A percentile compares a stretch with the other conserved stretches of the same genome.
These are phyloP conservation scores for Platynereis dumerilii DNA, from an alignment of 2,888 invertebrate genomes.

Conservation along the genomic window DNA sequence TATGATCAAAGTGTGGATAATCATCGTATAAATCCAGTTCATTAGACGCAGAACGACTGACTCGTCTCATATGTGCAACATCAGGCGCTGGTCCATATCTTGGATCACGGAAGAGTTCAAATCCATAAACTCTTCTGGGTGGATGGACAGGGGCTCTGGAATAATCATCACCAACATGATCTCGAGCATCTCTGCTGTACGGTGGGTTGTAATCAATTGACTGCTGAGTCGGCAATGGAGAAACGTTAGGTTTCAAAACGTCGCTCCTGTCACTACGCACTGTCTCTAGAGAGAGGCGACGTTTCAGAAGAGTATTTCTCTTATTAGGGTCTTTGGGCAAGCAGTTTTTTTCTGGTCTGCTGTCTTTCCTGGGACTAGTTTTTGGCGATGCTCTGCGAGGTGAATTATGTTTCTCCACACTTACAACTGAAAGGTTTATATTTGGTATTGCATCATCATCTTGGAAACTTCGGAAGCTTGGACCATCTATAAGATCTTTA, in stretches of 20 bases:
- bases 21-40: neutral
- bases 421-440: constrained; percentile 24
- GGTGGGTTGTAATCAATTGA: too few species aligned
- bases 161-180: neutral
- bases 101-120: neutral
- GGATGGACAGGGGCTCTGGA: constrained; percentile 10
- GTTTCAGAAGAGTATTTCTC: constrained; percentile 1
- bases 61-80: neutral
- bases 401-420: constrained; percentile 25
- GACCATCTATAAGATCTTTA: constrained; percentile 10
- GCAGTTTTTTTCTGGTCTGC: constrained; percentile 27
- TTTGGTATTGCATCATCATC: constrained; percentile 19
- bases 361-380: constrained; percentile 35
- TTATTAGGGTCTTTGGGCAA: neutral
- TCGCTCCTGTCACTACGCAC: constrained; percentile 13
- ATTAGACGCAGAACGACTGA: neutral
- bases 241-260: constrained; percentile 17
- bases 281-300: constrained; percentile 19
- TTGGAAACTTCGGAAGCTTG: constrained; percentile 14
- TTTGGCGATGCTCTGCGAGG: constrained; percentile 2
- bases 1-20: neutral
- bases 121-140: neutral
- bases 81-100: neutral
- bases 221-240: too few species aligned
- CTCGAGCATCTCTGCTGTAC: too few species aligned